A percentile compares a stretch with the other conserved stretches of the same genome.
Evolutionary conservation across 1,140 invertebrate species (phyloP).

Genomic region (Drosophila teissieri): DNA sequence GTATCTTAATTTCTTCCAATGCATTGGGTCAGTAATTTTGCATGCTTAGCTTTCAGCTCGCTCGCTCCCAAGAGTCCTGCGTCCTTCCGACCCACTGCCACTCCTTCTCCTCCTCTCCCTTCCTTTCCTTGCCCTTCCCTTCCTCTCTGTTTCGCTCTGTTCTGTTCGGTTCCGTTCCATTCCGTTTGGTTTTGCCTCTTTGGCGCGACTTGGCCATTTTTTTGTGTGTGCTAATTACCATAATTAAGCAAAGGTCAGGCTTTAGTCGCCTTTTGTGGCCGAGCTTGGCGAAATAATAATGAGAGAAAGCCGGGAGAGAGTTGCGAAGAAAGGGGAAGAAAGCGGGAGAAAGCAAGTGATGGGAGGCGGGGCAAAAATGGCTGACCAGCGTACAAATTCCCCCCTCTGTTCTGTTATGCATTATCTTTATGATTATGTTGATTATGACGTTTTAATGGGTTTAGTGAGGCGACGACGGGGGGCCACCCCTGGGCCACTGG

Average conservation of each 20-base stretch:
- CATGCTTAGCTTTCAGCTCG: constrained; percentile 20
- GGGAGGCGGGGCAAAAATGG: constrained; percentile 37
- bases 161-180: constrained; percentile 17
- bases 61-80: not conserved
- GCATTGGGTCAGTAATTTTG: constrained; percentile 30
- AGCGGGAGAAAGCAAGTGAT: constrained; percentile 22
- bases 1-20: not conserved
- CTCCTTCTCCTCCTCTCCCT: no score
- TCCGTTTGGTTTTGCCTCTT: constrained; percentile 68
- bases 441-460: constrained; percentile 81
- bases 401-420: constrained; percentile 45
- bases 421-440: constrained; percentile 78
- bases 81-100: not conserved
- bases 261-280: constrained; percentile 78
- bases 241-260: constrained; percentile 83
- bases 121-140: constrained; percentile 1
- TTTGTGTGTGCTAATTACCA: constrained; percentile 75
- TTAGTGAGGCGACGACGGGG: constrained; percentile 61
- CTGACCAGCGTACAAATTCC: constrained; percentile 66
- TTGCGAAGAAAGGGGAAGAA: constrained; percentile 16
- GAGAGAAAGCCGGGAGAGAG: constrained; percentile 32
- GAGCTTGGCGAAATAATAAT: constrained; percentile 73
- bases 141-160: constrained; percentile 11
- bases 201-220: constrained; percentile 34
- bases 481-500: not conserved